Conservation (phyloP, 2,113 vertebrate species). For the Protomyctophum bolini region DNA sequence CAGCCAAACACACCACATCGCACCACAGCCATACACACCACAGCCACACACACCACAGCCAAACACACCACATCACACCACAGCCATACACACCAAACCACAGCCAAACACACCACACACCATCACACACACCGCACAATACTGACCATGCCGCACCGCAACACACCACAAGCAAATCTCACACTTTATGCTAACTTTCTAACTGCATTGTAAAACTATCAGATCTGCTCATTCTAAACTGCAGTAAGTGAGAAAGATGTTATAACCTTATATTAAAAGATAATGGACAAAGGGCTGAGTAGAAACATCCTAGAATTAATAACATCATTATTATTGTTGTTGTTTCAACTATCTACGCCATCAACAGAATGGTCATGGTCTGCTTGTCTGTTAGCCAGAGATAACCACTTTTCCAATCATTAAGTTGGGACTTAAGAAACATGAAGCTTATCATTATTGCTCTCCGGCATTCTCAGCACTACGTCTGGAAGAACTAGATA, state of each 20-base stretch:
- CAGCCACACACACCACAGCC: too few relatives aligned
- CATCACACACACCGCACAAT: too few relatives aligned
- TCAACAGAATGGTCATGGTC: not conserved
- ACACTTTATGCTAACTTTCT: not conserved
- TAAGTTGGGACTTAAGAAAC: slow-evolving; percentile 36
- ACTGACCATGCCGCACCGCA: too few relatives aligned
- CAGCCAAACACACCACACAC: too few relatives aligned
- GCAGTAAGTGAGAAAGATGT: not conserved
- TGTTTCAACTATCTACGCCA: not conserved
- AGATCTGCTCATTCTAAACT: not conserved
- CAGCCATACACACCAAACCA: too few relatives aligned
- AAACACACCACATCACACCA: too few relatives aligned
- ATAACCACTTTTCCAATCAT: slow-evolving; percentile 20
- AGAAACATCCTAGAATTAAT: too few relatives aligned
- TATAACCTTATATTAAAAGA: too few relatives aligned
- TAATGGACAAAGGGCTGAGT: too few relatives aligned
- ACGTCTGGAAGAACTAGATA: slow-evolving; percentile 60
- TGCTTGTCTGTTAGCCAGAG: slow-evolving; percentile 13
- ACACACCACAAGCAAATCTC: not conserved
- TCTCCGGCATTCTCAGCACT: slow-evolving; percentile 50
- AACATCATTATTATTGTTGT: too few relatives aligned
- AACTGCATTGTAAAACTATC: not conserved
- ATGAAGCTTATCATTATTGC: slow-evolving; percentile 43
- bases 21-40: too few relatives aligned
- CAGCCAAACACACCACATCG: too few relatives aligned